Percentiles rank a stretch among this genome's conserved stretches.
phyloP scores from a whole-genome alignment of 2,888 invertebrate species.

The Macrophya alboannulata region DNA sequence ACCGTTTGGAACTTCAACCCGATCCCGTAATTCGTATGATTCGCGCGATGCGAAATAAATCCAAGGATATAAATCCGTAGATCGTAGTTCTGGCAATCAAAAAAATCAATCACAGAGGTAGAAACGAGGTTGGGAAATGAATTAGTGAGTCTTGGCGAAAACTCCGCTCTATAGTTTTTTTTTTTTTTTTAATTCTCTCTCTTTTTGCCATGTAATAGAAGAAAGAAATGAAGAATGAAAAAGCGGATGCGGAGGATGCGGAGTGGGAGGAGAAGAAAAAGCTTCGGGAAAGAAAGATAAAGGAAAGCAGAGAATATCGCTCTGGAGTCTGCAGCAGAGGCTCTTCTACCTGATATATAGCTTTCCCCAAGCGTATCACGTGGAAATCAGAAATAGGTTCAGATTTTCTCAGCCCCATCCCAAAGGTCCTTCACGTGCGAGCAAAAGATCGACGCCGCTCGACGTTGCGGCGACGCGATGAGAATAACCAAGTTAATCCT shows the following conservation, averaged over 20 bases:
- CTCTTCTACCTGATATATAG: conserved; percentile 26
- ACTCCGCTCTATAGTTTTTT: not conserved
- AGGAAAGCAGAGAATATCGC: conserved; percentile 59
- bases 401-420: conserved; percentile 35
- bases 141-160: not conserved
- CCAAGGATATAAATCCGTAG: not conserved
- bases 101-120: conserved; percentile 12
- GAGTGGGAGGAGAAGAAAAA: conserved; percentile 30
- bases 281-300: conserved; percentile 37
- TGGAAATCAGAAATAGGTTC: conserved; percentile 32
- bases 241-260: conserved; percentile 24
- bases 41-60: no score
- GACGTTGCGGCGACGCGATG: not conserved
- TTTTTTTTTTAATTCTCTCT: conserved; percentile 31
- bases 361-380: conserved; percentile 17
- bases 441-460: not conserved
- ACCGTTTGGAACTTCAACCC: no score
- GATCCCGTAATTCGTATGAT: no score
- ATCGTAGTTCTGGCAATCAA: not conserved
- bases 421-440: not conserved
- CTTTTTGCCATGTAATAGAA: conserved; percentile 47
- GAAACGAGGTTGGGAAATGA: conserved; percentile 2
- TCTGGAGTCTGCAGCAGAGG: not conserved
- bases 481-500: conserved; percentile 16
- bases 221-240: conserved; percentile 50